Evolutionary conservation across 2,113 vertebrate genomes (phyloP).

Genomic region (Tupaia chinensis): DNA sequence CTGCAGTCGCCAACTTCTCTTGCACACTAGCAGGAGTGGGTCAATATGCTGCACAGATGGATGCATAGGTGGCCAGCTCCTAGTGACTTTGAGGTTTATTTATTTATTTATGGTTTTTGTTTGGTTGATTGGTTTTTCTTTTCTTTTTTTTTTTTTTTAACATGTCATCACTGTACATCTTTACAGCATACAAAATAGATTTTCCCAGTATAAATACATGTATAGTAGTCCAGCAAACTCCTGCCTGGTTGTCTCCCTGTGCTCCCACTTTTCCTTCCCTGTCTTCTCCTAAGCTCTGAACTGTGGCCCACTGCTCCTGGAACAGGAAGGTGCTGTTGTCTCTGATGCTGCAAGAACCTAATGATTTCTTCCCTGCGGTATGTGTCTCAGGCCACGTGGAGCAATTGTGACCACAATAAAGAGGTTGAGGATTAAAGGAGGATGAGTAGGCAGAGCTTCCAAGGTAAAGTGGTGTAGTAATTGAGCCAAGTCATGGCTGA

Average conservation of each 20-base stretch:
- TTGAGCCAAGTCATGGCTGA: conserved; percentile 25
- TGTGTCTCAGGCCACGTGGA: conserved; percentile 1
- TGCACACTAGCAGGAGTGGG: not conserved
- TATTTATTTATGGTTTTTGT: too few relatives aligned
- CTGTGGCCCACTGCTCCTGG: not conserved
- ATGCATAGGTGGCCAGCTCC: not conserved
- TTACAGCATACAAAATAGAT: too few relatives aligned
- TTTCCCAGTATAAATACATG: too few relatives aligned
- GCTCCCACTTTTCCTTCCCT: not conserved
- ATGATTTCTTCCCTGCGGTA: conserved; percentile 51
- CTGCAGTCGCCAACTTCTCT: not conserved
- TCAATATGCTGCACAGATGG: not conserved
- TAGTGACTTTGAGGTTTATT: not conserved
- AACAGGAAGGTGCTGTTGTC: conserved; percentile 7
- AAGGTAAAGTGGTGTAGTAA: conserved; percentile 23
- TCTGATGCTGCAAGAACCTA: conserved; percentile 48
- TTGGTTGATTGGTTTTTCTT: too few relatives aligned
- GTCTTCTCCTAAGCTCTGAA: not conserved
- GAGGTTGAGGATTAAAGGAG: conserved; percentile 49
- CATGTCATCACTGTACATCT: not conserved
- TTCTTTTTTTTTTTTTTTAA: not conserved
- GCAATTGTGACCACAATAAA: conserved; percentile 69
- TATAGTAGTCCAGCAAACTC: not conserved
- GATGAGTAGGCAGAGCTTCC: conserved; percentile 48
- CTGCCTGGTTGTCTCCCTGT: not conserved